These are phyloP conservation scores for Trogon surrucura DNA, from an alignment of 2,113 vertebrate species.

Conservation along the genomic window DNA sequence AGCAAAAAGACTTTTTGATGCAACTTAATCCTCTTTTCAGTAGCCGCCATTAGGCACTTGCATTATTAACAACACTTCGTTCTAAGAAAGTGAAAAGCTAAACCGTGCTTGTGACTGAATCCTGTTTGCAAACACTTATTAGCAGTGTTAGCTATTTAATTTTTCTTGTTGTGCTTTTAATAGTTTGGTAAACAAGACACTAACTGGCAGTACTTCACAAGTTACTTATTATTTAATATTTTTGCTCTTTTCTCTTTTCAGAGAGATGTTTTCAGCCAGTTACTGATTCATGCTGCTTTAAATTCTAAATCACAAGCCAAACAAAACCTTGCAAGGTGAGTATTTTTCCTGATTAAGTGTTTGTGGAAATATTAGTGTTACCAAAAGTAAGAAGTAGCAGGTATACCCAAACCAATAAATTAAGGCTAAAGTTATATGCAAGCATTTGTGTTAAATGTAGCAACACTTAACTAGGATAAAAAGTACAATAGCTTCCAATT, in stretches of 20 bases:
- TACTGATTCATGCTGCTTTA: slow-evolving; percentile 89
- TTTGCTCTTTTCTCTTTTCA: slow-evolving; percentile 59
- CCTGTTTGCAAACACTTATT: background rate
- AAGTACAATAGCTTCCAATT: background rate
- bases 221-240: background rate
- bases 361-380: background rate
- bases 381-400: background rate
- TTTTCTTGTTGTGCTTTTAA: background rate
- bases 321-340: slow-evolving; percentile 86
- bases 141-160: background rate
- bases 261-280: slow-evolving; percentile 92
- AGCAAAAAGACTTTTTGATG: background rate
- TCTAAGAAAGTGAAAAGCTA: background rate
- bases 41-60: background rate
- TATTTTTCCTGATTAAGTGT: background rate
- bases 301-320: slow-evolving; percentile 82
- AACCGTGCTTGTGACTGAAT: background rate
- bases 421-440: background rate
- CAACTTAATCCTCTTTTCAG: background rate
- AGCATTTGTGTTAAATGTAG: background rate
- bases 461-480: background rate
- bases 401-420: background rate
- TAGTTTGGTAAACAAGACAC: background rate
- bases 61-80: background rate
- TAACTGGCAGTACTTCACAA: background rate